These are phyloP conservation scores for Hydrolagus affinis DNA, from an alignment of 2,113 vertebrate species.

Conservation along the genomic window DNA sequence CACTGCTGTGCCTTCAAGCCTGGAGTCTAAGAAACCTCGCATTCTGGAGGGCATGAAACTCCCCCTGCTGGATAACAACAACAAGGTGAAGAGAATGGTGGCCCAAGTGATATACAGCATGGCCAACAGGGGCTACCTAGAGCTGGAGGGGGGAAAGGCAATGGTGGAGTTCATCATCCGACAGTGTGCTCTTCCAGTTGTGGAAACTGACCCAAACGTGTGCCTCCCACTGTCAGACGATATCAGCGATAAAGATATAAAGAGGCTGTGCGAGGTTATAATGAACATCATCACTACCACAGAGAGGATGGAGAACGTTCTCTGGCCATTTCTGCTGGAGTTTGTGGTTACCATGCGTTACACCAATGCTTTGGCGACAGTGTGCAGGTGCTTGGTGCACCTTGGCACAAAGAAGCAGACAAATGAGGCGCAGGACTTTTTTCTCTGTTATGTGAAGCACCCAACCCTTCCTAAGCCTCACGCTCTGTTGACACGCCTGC, in stretches of 20 bases:
- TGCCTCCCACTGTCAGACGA: conserved; percentile 54
- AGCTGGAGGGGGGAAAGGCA: conserved; percentile 74
- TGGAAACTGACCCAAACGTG: conserved; percentile 35
- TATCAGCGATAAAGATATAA: conserved; percentile 56
- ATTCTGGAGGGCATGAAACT: conserved; percentile 73
- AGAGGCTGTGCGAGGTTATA: conserved; percentile 55
- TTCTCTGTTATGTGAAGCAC: conserved; percentile 58
- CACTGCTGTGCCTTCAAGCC: conserved; percentile 70
- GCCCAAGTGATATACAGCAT: conserved; percentile 85
- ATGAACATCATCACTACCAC: not conserved
- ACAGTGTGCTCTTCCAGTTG: conserved; percentile 62
- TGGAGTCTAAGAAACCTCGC: conserved; percentile 76
- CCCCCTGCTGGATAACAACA: conserved; percentile 70
- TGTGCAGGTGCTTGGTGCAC: conserved; percentile 75
- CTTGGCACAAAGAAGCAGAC: conserved; percentile 67
- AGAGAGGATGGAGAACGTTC: conserved; percentile 37
- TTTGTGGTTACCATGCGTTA: conserved; percentile 68
- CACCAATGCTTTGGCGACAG: conserved; percentile 65
- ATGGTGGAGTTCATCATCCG: conserved; percentile 72
- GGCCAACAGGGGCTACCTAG: conserved; percentile 86
- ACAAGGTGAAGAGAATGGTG: conserved; percentile 71
- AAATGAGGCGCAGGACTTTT: conserved; percentile 53
- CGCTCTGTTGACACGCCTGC: not conserved
- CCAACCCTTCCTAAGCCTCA: conserved; percentile 45
- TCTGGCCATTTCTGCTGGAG: conserved; percentile 78